Conservation (phyloP, 2,113 vertebrate species). For the Coptodon rendalli region DNA sequence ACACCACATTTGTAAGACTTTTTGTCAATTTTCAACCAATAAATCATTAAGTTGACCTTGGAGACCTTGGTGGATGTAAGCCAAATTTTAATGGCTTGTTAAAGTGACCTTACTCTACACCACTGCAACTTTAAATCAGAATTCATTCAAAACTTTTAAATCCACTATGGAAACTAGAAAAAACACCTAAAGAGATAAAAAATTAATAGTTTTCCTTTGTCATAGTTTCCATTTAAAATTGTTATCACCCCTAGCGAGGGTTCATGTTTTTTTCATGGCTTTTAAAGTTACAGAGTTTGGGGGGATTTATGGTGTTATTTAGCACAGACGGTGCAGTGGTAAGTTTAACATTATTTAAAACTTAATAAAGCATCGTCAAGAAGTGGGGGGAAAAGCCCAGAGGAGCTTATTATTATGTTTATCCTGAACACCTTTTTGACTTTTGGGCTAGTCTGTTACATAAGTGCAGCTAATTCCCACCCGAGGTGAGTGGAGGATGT, state of each 20-base stretch:
- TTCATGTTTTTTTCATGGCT: not conserved
- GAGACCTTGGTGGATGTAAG: too few species aligned
- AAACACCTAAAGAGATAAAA: not conserved
- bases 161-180: not conserved
- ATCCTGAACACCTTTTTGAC: not conserved
- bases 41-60: not conserved
- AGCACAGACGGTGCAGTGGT: not conserved
- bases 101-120: not conserved
- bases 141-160: not conserved
- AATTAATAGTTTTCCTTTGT: not conserved
- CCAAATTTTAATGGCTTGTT: not conserved
- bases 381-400: not conserved
- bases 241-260: not conserved
- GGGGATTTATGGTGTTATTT: not conserved
- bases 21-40: not conserved
- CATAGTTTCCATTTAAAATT: not conserved
- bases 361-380: not conserved
- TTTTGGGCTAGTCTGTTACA: not conserved
- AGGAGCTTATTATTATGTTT: not conserved
- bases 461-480: conserved; percentile 29
- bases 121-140: not conserved
- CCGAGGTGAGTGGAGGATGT: conserved; percentile 25
- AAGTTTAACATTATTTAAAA: not conserved
- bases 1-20: not conserved
- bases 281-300: not conserved